Percentiles rank a stretch among this genome's conserved stretches.
phyloP scores from a whole-genome alignment of 2,113 vertebrate genomes.

The Corythornis cristatus region DNA sequence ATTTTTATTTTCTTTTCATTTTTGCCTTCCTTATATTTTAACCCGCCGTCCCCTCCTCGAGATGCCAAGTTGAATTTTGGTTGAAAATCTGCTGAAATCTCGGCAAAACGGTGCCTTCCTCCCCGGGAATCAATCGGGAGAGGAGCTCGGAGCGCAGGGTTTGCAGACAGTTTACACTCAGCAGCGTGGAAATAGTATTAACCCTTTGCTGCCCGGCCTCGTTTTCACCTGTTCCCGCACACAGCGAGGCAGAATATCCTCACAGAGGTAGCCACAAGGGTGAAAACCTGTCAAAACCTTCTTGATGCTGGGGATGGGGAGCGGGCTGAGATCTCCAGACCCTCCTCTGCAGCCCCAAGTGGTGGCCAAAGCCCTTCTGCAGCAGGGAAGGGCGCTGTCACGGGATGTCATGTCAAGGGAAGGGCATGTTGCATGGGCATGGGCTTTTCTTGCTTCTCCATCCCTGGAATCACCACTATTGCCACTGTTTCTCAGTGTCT shows the following conservation, averaged over 20 bases:
- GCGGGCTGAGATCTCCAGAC: neutral
- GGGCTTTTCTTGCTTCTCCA: neutral
- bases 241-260: accelerated
- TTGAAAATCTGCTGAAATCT: neutral
- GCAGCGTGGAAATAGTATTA: neutral
- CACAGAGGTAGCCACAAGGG: neutral
- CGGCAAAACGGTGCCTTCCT: neutral
- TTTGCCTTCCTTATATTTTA: no score
- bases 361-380: neutral
- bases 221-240: neutral
- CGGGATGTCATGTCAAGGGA: no score
- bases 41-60: no score
- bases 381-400: neutral
- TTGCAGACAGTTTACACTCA: neutral
- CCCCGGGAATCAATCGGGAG: neutral
- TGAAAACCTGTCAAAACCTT: neutral
- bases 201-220: neutral
- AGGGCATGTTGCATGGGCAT: neutral
- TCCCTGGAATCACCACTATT: neutral
- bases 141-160: neutral
- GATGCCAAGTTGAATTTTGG: neutral
- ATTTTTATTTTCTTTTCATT: accelerated
- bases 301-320: neutral
- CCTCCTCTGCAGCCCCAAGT: neutral
- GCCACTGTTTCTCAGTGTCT: accelerated